These are phyloP conservation scores for Pelodytes ibericus DNA, from an alignment of 2,797 vertebrate species.

Conservation along the genomic window DNA sequence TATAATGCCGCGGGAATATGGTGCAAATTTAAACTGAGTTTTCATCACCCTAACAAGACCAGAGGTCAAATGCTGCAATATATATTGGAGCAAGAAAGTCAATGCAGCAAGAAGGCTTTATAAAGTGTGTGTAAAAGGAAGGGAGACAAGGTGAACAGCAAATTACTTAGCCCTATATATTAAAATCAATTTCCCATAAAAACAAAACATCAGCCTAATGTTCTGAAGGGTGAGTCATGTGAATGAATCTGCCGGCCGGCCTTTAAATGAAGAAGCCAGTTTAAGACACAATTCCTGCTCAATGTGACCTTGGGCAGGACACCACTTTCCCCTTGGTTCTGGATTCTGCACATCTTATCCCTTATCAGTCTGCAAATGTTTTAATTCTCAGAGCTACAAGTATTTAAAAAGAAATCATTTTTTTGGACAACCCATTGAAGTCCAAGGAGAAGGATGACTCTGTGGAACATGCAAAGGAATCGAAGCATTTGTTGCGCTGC, in stretches of 20 bases:
- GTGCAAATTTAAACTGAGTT: neutral
- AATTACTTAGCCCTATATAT: neutral
- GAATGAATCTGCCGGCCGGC: neutral
- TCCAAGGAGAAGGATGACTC: neutral
- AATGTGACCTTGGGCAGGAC: slow-evolving; percentile 45
- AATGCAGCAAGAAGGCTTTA: slow-evolving; percentile 1
- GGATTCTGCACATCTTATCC: neutral
- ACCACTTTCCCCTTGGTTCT: neutral
- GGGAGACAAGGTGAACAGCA: neutral
- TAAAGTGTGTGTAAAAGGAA: neutral
- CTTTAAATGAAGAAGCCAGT: neutral
- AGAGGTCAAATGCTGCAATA: neutral
- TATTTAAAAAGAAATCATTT: neutral
- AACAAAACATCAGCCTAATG: neutral
- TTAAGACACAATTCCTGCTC: neutral
- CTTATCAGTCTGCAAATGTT: neutral
- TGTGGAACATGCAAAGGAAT: neutral
- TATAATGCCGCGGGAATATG: neutral
- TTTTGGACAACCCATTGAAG: neutral
- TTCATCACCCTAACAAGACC: neutral
- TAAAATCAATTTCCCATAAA: slow-evolving; percentile 1
- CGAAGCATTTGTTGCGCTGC: neutral
- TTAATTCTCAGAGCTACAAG: neutral
- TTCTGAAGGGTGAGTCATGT: neutral
- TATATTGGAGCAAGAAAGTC: neutral